phyloP scores from a whole-genome alignment of 2,113 vertebrate species.

The Alethe diademata region DNA sequence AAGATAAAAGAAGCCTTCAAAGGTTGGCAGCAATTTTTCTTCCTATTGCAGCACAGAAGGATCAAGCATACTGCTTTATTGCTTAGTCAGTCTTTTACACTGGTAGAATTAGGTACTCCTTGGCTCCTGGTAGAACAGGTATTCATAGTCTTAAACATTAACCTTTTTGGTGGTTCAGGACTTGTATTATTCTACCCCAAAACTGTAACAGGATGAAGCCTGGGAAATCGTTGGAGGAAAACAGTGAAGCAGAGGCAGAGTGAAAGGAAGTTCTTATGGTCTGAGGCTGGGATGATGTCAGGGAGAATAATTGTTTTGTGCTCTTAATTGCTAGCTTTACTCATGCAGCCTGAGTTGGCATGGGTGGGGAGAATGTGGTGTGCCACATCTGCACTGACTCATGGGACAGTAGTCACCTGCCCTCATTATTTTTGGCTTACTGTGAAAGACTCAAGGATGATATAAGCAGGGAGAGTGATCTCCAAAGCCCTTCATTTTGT shows the following conservation, averaged over 20 bases:
- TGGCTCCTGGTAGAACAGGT: neutral
- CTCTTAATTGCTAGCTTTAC: constrained; percentile 17
- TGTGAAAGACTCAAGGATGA: neutral
- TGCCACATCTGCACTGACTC: neutral
- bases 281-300: constrained; percentile 17
- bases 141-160: neutral
- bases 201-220: neutral
- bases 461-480: neutral
- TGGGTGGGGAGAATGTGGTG: neutral
- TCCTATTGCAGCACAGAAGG: accelerated
- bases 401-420: neutral
- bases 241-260: neutral
- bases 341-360: neutral
- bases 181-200: neutral
- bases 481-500: neutral
- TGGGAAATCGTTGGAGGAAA: neutral
- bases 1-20: neutral
- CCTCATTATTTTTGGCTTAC: neutral
- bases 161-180: neutral
- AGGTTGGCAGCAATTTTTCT: neutral
- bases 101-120: neutral
- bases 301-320: constrained; percentile 39
- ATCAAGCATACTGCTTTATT: neutral
- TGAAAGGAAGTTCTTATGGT: constrained; percentile 6
- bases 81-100: neutral